Base-by-base conservation (phyloP, 1,140 invertebrate genomes). In the Heliconius hewitsoni region DNA sequence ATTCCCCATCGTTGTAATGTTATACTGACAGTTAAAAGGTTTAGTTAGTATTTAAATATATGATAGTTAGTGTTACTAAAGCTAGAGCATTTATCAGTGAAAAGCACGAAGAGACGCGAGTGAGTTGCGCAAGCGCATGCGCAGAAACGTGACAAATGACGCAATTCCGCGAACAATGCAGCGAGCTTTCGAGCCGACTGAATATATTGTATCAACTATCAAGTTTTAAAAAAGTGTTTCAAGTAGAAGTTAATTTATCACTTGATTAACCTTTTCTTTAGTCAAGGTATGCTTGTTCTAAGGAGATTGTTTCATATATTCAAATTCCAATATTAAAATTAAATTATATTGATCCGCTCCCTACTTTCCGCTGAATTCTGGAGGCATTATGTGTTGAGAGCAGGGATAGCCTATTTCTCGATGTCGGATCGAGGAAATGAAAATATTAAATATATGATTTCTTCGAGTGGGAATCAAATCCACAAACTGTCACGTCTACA, bases 101-200 rank as follows among this genome's bases (percentile, higher is more conserved):
- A 84, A 82, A 85, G 82, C 74, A 87, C 78, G 82, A 84, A 83
- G 85, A 78, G 82, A 89, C 84, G 85, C 81, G 85, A 89, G 84
- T 86, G 80, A 80, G 81, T 89, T 88, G 83, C 84, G 85, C 87
- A 89, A 89, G 78, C 70, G 81, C 82, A 85, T 84, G 81, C 79
- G 84, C 81, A 84, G 81, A 85, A 84, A 85, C 81, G 87, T 91
- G 90, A 92, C 90, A 92, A 91, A 92, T 92, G 87, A 90, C 84
- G 90, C 87, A 91, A 92, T 92, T 82, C 81, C 75, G 78, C 81
- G 77, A 84, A 91, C 90, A 91, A 90, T 91, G 88, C 88, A 83
- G 81, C 74, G 83, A 85, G 87, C 87, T 87, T 87, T 86, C 83
- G 87, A 86, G 82, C 84, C 81, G 80, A 83, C 55, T 81, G 81